Evolutionary conservation across 2,113 vertebrate genomes (phyloP).

Genomic region (Pterocles burchelli): DNA sequence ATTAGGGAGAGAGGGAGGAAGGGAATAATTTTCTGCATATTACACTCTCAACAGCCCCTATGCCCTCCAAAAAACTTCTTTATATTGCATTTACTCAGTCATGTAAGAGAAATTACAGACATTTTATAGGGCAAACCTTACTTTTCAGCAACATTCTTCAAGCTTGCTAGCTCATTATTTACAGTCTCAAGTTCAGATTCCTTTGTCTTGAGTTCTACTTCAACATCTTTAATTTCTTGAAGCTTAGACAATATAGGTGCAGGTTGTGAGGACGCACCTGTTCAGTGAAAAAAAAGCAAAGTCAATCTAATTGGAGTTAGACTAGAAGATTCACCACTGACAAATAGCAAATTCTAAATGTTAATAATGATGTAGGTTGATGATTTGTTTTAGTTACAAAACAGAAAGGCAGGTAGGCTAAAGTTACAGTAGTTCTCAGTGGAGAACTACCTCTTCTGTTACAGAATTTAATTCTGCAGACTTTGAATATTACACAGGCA

Average conservation of each 20-base stretch:
- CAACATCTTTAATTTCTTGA: conserved; percentile 83
- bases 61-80: background rate
- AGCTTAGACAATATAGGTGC: conserved; percentile 84
- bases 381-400: background rate
- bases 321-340: background rate
- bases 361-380: background rate
- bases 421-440: background rate
- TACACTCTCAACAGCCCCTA: background rate
- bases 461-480: background rate
- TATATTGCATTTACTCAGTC: background rate
- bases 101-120: background rate
- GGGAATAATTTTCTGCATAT: background rate
- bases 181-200: conserved; percentile 77
- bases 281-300: background rate
- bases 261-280: conserved; percentile 82
- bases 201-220: conserved; percentile 76
- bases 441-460: background rate
- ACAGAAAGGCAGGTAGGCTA: background rate
- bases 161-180: conserved; percentile 78
- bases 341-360: background rate
- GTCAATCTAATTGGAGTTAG: background rate
- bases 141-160: conserved; percentile 87
- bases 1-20: background rate
- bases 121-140: conserved; percentile 51
- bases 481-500: background rate